These are phyloP conservation scores for Tangachromis dhanisi DNA, from an alignment of 2,113 vertebrate genomes.

Conservation along the genomic window DNA sequence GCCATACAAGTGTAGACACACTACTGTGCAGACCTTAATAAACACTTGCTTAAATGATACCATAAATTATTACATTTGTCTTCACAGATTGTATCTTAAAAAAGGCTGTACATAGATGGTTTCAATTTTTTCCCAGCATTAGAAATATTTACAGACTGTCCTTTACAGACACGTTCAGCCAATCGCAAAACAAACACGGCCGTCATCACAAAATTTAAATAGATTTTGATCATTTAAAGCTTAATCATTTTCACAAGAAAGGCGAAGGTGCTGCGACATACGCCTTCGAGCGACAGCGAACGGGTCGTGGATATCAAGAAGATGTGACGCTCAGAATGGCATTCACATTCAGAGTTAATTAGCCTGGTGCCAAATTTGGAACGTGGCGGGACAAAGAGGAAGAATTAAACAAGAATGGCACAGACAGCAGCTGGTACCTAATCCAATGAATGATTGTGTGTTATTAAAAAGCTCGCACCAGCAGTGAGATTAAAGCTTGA, in stretches of 20 bases:
- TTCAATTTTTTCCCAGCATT: not conserved
- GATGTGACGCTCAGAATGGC: not conserved
- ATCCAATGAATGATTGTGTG: constrained; percentile 39
- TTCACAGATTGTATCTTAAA: not conserved
- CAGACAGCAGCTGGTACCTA: constrained; percentile 31
- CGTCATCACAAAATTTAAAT: not conserved
- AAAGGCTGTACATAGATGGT: not conserved
- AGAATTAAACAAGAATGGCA: constrained; percentile 9
- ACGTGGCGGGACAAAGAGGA: not conserved
- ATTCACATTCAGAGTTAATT: constrained; percentile 1
- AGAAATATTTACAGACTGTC: not conserved
- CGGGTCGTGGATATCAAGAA: not conserved
- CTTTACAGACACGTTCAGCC: not conserved
- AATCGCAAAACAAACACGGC: not conserved
- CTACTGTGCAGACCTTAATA: not conserved
- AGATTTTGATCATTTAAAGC: not conserved
- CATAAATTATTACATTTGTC: not conserved
- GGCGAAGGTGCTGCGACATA: not conserved
- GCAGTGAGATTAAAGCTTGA: constrained; percentile 29
- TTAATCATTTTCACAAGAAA: not conserved
- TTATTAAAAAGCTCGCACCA: constrained; percentile 36
- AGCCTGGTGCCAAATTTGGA: constrained; percentile 3
- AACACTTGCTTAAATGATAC: not conserved
- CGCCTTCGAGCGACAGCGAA: not conserved
- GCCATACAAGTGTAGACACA: not conserved